Evolutionary conservation across 2,888 invertebrate genomes (phyloP), one percentile per base, ranked within the genome.

Genomic region (Oeneis ivallda): DNA sequence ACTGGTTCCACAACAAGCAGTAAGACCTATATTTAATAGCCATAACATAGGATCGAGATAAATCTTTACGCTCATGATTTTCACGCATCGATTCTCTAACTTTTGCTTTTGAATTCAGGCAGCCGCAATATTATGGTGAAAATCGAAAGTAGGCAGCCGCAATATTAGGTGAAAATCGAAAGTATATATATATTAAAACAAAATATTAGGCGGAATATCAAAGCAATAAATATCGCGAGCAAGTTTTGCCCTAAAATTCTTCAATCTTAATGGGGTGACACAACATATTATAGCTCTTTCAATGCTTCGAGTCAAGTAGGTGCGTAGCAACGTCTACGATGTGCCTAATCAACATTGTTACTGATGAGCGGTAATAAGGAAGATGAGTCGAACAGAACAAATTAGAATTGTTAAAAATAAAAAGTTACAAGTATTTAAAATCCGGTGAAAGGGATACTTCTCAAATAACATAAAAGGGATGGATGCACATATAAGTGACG

Each of bases 1-100:
- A 96, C 79, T 98, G 98, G 98, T 96, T 95, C 85, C 96, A 97
- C 78, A 96, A 97, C 83, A 94, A 95, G 80, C 95, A 95, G 96
- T 96, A 87, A 92, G 95, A 93, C 72, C 70, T 65, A 60, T 45
- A 62, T 63, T 58, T 59, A 47, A n/a, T 52, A 17, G n/a, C 56
- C 41, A 13, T 39, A 56, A 52, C 8, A 32, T 54, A 37, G 62
- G 50, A 62, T 62, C 41, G 11, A 62, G 54, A 62, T 65, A 49
- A 37, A 58, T 64, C 64, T 61, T 65, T 58, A 69, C 69, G 69
- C 54, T 65, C n/a, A 59, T 60, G 56, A 60, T 53, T 60, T 45
- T 65, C 39, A 69, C 54, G 67, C 69, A 63, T 63, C 52, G 62
- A 43, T 62, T 62, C 53, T 41, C 41, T 50, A 37, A 67, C 64